Base-by-base conservation (phyloP, 2,888 invertebrate species). In the Hemithea aestivaria region DNA sequence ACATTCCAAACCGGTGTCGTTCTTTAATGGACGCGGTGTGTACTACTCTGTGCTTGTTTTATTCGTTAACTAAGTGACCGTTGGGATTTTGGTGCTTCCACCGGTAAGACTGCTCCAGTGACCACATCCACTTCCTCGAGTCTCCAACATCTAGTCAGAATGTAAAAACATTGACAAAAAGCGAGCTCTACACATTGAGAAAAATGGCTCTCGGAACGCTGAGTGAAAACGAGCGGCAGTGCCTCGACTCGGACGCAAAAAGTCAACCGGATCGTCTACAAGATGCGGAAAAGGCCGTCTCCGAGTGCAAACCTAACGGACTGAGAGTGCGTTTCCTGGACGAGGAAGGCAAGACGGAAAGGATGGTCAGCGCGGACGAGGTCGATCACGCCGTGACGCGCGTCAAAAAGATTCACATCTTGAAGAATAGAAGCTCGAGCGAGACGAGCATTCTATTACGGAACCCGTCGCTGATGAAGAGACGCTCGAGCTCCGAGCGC, bases 1-100 rank as follows among this genome's bases (percentile, higher is more conserved):
- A 74, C 85, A 85, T 87, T 85, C 85, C 84, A 69, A 81, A 77
- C 83, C 82, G 76, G 83, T 85, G 84, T 78, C 79, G 83, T 77
- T 82, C 76, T 74, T 77, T 77, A 81, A 76, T 78, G 81, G 78
- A 76, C 81, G 73, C 71, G 73, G 79, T 80, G 82, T 77, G 74
- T 77, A 76, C 77, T 72, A 68, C 51, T 52, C 70, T 74, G 77
- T 79, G 73, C 73, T 73, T 73, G 73, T 76, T 73, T 72, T 69
- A 68, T 69, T 66, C 66, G 64, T 72, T 69, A 69, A 63, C 65
- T 60, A 60, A 68, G 71, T 72, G 72, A 71, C 72, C 67, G 69
- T 69, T 65, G 69, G 58, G 55, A 56, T 53, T 56, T 54, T 42
- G 36, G 56, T 52, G 50, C 50, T 55, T 54, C 57, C 62, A 60